Evolutionary conservation across 2,888 invertebrate species (phyloP), one percentile per base, ranked within the genome.

Genomic region (Therioaphis trifolii): DNA sequence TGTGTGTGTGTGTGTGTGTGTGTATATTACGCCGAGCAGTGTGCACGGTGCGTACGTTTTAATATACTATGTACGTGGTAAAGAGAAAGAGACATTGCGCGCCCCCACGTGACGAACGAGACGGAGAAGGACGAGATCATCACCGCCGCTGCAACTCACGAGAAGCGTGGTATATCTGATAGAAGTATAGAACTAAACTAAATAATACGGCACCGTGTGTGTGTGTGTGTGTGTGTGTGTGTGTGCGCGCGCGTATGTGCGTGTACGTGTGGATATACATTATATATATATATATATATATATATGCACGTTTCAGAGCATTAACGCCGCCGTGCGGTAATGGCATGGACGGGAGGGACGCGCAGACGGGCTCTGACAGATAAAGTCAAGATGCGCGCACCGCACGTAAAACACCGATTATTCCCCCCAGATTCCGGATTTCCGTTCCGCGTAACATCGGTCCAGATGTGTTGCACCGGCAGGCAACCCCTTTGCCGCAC

Each of bases 371-470:
- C 52, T 82, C 72, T 82, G 80, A 82, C 80, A 74, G 80, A 82
- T 82, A 82, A 82, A 82, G 80, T 82, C 80, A 82, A 82, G 80
- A 82, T 74, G 80, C 80, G 80, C 80, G 80, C n/a, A n/a, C 69
- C 55, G 68, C 79, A 46, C 58, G 80, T 80, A 80, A 80, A 80
- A 80, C 80, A 80, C 71, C 72, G 72, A 74, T 72, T 63, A 63
- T 74, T 74, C 63, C 76, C 72, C 72, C 35, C 72, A 71, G 71
- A 58, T 72, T 82, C 80, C 80, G 80, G 80, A 82, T 82, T 82
- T 82, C 80, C 80, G 80, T 74, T 82, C 21, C 27, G 72, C 80
- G 58, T 66, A 78, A 66, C 71, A 46, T 27, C 40, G 72, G 80
- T 82, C 80, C 80, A 82, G 80, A 82, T 82, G 80, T 74, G 80